These are phyloP conservation scores for Pogoniulus pusillus DNA, from an alignment of 2,797 vertebrate species.

Conservation along the genomic window DNA sequence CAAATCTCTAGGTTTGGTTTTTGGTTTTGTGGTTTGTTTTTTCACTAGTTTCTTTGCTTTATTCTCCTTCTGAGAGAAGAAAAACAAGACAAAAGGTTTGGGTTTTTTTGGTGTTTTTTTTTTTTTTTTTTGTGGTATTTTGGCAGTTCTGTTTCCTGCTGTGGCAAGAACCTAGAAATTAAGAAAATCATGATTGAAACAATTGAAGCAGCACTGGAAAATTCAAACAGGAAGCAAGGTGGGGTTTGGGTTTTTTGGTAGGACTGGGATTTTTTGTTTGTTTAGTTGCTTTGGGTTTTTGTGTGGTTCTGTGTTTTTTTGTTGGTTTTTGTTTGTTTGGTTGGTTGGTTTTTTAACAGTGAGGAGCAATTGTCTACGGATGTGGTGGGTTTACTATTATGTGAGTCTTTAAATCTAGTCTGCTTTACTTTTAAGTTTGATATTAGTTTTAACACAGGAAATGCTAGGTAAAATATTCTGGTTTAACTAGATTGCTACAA, in stretches of 20 bases:
- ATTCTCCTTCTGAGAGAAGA: slow-evolving; percentile 13
- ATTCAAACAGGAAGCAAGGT: slow-evolving; percentile 52
- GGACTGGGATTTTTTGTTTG: too few relatives aligned
- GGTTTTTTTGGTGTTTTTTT: too few relatives aligned
- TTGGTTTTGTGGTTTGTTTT: too few relatives aligned
- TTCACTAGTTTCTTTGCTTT: slow-evolving; percentile 10
- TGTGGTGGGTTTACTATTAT: neutral
- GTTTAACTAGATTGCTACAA: neutral
- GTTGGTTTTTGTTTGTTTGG: too few relatives aligned
- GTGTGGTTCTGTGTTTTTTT: too few relatives aligned
- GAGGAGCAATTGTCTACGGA: neutral
- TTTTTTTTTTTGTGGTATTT: too few relatives aligned
- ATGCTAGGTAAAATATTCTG: neutral
- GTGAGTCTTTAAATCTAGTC: neutral
- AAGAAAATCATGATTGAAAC: slow-evolving; percentile 46
- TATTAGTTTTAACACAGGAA: neutral
- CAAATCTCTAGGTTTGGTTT: neutral
- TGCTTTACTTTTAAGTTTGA: neutral
- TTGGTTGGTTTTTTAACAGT: neutral
- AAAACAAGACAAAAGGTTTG: slow-evolving; percentile 46
- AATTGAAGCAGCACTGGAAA: slow-evolving; percentile 43
- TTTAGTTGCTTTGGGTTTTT: too few relatives aligned
- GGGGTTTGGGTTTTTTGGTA: neutral
- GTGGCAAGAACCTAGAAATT: slow-evolving; percentile 41
- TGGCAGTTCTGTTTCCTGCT: slow-evolving; percentile 63